phyloP scores from a whole-genome alignment of 2,888 invertebrate genomes.

The Aphodius granarius region DNA sequence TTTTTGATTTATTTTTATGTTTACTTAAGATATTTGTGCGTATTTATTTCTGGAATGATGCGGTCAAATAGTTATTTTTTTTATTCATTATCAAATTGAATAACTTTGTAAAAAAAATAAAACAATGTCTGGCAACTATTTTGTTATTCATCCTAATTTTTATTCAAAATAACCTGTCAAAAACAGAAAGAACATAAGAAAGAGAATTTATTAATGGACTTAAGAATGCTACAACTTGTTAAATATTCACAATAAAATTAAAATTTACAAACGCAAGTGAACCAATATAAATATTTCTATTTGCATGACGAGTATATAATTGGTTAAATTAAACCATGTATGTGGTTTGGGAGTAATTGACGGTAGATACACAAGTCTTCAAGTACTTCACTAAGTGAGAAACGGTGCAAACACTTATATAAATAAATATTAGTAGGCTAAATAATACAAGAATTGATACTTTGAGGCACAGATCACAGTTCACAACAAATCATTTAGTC shows the following conservation, averaged over 20 bases:
- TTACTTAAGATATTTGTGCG: conserved; percentile 4
- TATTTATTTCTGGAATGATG: background rate
- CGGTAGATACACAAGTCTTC: conserved; percentile 17
- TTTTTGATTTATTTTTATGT: conserved; percentile 18
- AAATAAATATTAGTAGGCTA: conserved; percentile 17
- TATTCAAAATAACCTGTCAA: too few species aligned
- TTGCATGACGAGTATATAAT: conserved; percentile 18
- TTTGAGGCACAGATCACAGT: conserved; percentile 5
- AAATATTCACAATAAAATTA: conserved; percentile 1
- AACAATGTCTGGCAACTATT: background rate
- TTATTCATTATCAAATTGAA: too few species aligned
- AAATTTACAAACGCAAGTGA: conserved; percentile 14
- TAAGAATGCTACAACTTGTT: background rate
- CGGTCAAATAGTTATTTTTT: background rate
- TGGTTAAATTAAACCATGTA: background rate
- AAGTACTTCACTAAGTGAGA: conserved; percentile 14
- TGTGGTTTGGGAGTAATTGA: conserved; percentile 22
- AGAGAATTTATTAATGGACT: background rate
- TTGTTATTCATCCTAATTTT: too few species aligned
- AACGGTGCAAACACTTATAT: conserved; percentile 20
- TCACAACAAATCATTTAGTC: conserved; percentile 20
- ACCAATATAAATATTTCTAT: conserved; percentile 21
- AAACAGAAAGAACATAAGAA: background rate
- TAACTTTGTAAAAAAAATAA: background rate
- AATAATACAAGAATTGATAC: conserved; percentile 6